Percentiles rank a stretch among this genome's conserved stretches.
Conservation (phyloP, 2,113 vertebrate species). For the Cygnus atratus region DNA sequence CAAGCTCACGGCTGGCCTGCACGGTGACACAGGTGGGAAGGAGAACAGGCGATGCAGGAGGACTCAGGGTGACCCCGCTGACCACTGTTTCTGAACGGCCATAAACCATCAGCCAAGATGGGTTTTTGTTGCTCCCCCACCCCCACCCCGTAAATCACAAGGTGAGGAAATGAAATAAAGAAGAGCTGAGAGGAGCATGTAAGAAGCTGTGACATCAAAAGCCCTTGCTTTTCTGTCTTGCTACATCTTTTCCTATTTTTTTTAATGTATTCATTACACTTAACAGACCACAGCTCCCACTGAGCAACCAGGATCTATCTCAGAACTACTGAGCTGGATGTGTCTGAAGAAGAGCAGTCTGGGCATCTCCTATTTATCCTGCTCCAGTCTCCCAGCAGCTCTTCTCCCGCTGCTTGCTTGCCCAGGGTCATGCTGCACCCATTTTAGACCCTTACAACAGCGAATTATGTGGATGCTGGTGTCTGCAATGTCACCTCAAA, state of each 20-base stretch:
- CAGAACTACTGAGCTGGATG: background rate
- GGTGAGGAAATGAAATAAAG: background rate
- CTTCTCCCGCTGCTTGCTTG: background rate
- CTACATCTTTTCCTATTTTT: background rate
- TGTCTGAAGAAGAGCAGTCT: background rate
- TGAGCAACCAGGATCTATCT: background rate
- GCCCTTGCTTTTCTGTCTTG: background rate
- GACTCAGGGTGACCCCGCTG: fast-evolving
- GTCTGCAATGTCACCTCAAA: background rate
- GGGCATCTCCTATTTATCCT: background rate
- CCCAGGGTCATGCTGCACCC: background rate
- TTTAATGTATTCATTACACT: background rate
- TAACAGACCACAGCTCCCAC: background rate
- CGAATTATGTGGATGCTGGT: background rate
- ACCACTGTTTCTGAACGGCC: background rate
- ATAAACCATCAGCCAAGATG: background rate
- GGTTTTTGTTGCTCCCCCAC: background rate
- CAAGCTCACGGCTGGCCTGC: fast-evolving
- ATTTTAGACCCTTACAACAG: background rate
- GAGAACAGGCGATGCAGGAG: background rate
- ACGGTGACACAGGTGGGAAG: fast-evolving
- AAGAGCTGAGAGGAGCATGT: background rate
- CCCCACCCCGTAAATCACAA: background rate
- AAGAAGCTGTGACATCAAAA: background rate
- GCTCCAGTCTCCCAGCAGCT: background rate